A percentile compares a stretch with the other conserved stretches of the same genome.
Conservation (phyloP, 2,113 vertebrate species). For the Leucopternis melanops region DNA sequence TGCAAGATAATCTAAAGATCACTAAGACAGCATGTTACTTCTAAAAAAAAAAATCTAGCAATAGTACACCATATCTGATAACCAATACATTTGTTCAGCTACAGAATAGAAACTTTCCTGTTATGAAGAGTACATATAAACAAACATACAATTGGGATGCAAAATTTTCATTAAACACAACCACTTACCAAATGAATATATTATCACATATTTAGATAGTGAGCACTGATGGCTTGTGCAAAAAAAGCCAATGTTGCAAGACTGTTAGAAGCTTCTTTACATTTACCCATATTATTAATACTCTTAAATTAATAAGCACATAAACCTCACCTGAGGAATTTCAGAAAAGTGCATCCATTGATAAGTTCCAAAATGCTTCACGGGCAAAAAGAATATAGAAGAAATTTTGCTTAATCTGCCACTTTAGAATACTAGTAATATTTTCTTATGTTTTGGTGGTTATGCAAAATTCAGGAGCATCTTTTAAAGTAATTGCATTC, state of each 20-base stretch:
- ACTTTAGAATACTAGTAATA: not conserved
- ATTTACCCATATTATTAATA: not conserved
- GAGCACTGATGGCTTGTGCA: not conserved
- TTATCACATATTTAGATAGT: not conserved
- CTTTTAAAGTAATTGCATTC: not conserved
- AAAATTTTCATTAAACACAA: not conserved
- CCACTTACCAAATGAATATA: not conserved
- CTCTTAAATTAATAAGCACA: not conserved
- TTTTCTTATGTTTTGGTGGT: not conserved
- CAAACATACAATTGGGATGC: not conserved
- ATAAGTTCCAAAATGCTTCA: not conserved
- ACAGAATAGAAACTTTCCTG: not conserved
- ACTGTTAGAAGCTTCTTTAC: not conserved
- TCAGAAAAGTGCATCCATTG: not conserved
- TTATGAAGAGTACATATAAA: not conserved
- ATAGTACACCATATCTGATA: not conserved
- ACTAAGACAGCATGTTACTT: not conserved
- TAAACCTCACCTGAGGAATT: not conserved
- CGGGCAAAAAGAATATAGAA: not conserved
- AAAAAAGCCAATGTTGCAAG: not conserved
- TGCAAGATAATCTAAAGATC: not conserved
- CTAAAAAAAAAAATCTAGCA: not conserved
- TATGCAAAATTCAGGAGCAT: not conserved
- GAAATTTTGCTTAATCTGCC: not conserved
- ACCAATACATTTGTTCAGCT: not conserved